phyloP scores from a whole-genome alignment of 2,113 vertebrate genomes.

The Prochilodus magdalenae region DNA sequence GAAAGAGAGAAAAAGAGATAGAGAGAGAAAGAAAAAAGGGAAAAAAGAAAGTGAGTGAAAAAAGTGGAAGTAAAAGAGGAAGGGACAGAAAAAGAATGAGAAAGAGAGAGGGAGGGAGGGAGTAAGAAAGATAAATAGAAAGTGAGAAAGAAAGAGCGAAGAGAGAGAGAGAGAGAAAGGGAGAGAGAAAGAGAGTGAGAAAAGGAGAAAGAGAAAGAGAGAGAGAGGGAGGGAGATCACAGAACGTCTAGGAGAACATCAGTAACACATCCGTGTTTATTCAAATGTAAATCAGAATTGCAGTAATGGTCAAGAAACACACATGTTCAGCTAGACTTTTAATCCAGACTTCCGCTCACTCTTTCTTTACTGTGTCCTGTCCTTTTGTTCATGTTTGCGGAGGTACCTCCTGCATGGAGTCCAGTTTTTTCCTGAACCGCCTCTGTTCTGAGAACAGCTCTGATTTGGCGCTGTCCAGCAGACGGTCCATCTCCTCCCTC shows the following conservation, averaged over 20 bases:
- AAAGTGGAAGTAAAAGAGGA: no score
- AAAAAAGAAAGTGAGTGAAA: no score
- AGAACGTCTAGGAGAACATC: no score
- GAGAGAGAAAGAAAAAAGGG: no score
- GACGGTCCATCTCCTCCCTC: conserved; percentile 73
- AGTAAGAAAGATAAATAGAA: no score
- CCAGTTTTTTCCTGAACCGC: conserved; percentile 67
- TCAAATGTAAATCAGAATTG: no score
- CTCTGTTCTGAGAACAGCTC: conserved; percentile 75
- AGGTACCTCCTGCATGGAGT: conserved; percentile 74
- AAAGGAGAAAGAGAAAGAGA: not conserved
- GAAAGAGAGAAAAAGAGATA: no score
- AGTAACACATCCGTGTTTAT: no score
- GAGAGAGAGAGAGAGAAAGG: conserved; percentile 22
- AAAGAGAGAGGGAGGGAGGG: not conserved
- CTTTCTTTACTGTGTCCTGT: not conserved
- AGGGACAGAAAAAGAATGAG: no score
- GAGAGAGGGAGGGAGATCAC: no score
- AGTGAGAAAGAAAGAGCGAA: conserved; percentile 45
- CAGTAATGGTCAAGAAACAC: no score
- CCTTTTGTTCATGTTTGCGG: not conserved
- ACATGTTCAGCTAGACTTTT: no score
- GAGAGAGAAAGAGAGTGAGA: not conserved
- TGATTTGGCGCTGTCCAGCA: conserved; percentile 69
- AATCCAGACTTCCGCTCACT: not conserved